These are phyloP conservation scores for Psophia crepitans DNA, from an alignment of 2,113 vertebrate species.

Conservation along the genomic window DNA sequence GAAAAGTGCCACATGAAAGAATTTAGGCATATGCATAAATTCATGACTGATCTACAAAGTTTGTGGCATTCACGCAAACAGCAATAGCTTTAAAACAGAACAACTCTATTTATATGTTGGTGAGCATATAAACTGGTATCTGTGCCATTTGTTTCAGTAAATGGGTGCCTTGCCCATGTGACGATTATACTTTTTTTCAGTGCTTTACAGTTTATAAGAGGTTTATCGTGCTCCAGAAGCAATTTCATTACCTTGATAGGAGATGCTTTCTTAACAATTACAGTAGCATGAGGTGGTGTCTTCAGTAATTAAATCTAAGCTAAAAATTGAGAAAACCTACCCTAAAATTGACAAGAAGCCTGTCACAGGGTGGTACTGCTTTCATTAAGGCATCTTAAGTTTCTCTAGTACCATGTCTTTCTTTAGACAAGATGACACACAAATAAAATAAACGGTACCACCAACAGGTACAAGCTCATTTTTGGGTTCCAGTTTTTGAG, in stretches of 20 bases:
- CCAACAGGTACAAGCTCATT: not conserved
- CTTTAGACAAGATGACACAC: not conserved
- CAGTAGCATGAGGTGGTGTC: not conserved
- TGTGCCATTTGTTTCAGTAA: not conserved
- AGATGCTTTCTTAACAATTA: not conserved
- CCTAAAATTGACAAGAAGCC: not conserved
- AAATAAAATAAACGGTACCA: not conserved
- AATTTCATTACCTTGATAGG: not conserved
- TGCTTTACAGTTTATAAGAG: not conserved
- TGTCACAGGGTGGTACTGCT: not conserved
- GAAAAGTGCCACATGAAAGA: not conserved
- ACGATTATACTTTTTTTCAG: not conserved
- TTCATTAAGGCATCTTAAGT: not conserved
- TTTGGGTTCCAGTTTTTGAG: not conserved
- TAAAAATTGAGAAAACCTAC: not conserved
- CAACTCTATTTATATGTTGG: not conserved
- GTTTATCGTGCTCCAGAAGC: not conserved
- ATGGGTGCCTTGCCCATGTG: not conserved
- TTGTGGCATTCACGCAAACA: not conserved
- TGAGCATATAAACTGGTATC: not conserved
- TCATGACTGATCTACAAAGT: not conserved
- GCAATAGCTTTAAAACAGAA: not conserved
- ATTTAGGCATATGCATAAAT: not conserved
- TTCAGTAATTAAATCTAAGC: not conserved
- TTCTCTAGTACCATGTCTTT: not conserved